Evolutionary conservation across 2,888 invertebrate species (phyloP), one percentile per base, ranked within the genome.

Genomic region (Netelia inedita): DNA sequence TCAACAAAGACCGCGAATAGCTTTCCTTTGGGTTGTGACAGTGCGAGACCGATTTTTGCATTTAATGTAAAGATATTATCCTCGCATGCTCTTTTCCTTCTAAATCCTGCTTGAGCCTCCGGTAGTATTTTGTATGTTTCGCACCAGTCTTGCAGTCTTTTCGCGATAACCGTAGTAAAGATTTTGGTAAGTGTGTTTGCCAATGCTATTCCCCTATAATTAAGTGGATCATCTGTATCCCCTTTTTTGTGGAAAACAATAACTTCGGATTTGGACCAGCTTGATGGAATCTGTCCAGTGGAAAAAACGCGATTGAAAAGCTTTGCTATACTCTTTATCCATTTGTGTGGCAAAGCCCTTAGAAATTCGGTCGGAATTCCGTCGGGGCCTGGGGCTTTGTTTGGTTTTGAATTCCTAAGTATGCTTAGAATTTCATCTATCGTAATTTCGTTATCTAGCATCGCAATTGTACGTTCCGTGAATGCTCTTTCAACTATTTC

Each of bases 161-260:
- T 59, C 1, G 87, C 79, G 23, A 90, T 16, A 0, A 89, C 41
- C 0, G 69, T 35, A 0, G 89, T 89, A 16, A 87, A 79, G 6
- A 91, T 83, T 78, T 91, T 91, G 19, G 88, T 85, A 23, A 89
- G 87, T 0, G 87, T 78, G 61, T 90, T 90, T 28, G 87, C 79
- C 2, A 90, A 55, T 0, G 89, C 85, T 11, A 90, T 90, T 28
- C 89, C 89, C 55, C 88, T 73, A 69, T 90, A 91, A 59, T 88
- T 91, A 0, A 76, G 71, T 0, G 88, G 89, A 63, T 90, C 86
- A 0, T 53, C 21, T n/a, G 43, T 19, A 55, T 88, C 86, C 9
- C 90, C 89, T 76, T 88, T 89, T 75, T 90, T 90, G 55, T 89
- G 78, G 8, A 91, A 61, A 0, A 90, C 68, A 3, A 88, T 79